These are phyloP conservation scores for Phoxinus dragarum DNA, from an alignment of 2,797 vertebrate species.

Conservation along the genomic window DNA sequence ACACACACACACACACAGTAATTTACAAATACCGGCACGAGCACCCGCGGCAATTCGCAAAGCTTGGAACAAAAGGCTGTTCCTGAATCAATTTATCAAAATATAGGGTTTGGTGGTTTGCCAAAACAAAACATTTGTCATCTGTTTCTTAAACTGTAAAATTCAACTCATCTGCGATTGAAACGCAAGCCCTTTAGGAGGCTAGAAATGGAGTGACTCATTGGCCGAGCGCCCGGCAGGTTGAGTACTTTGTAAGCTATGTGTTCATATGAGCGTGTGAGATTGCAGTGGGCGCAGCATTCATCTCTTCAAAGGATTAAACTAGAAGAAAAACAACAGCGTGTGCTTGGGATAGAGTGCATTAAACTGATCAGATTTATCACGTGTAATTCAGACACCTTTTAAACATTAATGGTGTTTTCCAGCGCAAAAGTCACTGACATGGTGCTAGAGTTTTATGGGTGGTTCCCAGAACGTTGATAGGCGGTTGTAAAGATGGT, in stretches of 20 bases:
- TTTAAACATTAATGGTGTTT: not conserved
- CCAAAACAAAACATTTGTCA: constrained; percentile 34
- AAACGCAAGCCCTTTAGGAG: constrained; percentile 25
- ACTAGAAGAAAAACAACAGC: constrained; percentile 11
- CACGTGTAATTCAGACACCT: constrained; percentile 16
- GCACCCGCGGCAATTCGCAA: constrained; percentile 20
- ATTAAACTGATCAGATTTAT: constrained; percentile 13
- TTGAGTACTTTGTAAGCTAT: constrained; percentile 33
- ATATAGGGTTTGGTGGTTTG: constrained; percentile 23
- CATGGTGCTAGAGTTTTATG: not conserved
- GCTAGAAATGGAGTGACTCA: constrained; percentile 32
- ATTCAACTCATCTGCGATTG: not conserved
- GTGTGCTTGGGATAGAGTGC: not conserved
- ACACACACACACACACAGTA: constrained; percentile 23
- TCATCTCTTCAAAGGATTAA: constrained; percentile 28
- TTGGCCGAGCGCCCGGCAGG: constrained; percentile 22
- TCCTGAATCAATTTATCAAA: not conserved
- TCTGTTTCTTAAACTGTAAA: constrained; percentile 27
- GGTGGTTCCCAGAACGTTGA: not conserved
- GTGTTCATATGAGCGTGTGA: constrained; percentile 31
- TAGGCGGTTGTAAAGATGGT: not conserved
- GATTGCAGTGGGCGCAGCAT: not conserved
- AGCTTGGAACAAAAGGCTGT: constrained; percentile 36
- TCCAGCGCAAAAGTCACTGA: not conserved
- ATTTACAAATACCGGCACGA: constrained; percentile 32